Evolutionary conservation across 2,888 invertebrate species (phyloP).

Genomic region (Dynastes maya): DNA sequence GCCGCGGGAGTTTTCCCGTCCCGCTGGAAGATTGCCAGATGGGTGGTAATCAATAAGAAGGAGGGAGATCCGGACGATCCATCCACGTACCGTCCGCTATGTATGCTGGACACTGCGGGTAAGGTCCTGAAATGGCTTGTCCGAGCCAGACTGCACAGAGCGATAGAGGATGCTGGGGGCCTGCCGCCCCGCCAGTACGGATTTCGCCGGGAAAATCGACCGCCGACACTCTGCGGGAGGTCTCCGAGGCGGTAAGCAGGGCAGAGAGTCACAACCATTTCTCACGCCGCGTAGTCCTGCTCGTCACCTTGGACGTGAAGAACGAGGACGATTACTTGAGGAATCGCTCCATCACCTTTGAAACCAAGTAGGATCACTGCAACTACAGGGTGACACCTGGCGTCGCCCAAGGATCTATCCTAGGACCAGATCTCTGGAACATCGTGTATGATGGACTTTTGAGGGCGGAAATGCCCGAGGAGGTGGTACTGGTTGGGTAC

Average conservation of each 20-base stretch:
- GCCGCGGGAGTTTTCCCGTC: slow-evolving; percentile 35
- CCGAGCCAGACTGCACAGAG: not conserved
- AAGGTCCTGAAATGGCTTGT: slow-evolving; percentile 13
- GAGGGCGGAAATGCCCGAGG: too few relatives aligned
- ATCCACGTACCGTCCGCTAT: not conserved
- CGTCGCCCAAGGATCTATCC: too few relatives aligned
- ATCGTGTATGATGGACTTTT: too few relatives aligned
- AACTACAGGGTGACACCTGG: too few relatives aligned
- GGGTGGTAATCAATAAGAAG: slow-evolving; percentile 11
- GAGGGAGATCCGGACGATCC: not conserved
- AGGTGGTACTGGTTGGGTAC: too few relatives aligned
- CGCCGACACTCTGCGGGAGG: not conserved
- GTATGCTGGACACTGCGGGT: slow-evolving; percentile 18
- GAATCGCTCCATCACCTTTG: too few relatives aligned
- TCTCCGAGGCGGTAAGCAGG: not conserved
- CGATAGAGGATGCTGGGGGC: slow-evolving; percentile 10
- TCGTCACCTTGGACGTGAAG: too few relatives aligned
- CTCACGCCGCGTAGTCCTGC: too few relatives aligned
- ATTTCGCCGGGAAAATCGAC: not conserved
- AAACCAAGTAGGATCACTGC: too few relatives aligned
- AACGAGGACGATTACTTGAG: too few relatives aligned
- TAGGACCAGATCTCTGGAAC: too few relatives aligned
- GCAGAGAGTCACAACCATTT: not conserved
- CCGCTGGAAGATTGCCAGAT: slow-evolving; percentile 32
- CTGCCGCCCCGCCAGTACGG: slow-evolving; percentile 17